Conservation (phyloP, 1,140 invertebrate genomes). For the Hycleus phaleratus region DNA sequence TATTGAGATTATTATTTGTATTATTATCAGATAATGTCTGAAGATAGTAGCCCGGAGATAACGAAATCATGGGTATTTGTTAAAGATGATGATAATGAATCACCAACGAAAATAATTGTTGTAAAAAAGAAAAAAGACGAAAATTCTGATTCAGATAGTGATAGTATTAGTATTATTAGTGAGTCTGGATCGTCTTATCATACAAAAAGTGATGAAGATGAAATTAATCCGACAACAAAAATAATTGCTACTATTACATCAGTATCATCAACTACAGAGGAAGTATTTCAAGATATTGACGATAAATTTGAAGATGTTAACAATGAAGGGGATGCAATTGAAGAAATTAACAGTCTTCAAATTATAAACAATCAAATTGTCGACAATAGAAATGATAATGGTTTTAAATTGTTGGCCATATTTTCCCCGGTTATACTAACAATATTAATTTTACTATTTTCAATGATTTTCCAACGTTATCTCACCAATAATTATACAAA, state of each 20-base stretch:
- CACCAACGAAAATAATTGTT: too few relatives aligned
- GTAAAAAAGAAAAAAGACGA: too few relatives aligned
- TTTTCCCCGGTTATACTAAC: too few relatives aligned
- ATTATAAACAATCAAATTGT: not conserved
- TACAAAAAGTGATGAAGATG: not conserved
- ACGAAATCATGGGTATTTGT: slow-evolving; percentile 8
- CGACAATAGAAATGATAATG: too few relatives aligned
- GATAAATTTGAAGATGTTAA: too few relatives aligned
- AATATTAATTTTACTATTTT: too few relatives aligned
- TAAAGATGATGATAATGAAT: not conserved
- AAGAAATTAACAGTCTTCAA: not conserved
- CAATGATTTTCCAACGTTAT: too few relatives aligned
- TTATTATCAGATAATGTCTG: not conserved
- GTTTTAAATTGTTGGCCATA: too few relatives aligned
- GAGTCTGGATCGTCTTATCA: slow-evolving; percentile 2
- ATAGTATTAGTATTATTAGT: slow-evolving; percentile 18
- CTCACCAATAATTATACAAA: too few relatives aligned
- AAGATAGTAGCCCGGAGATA: not conserved
- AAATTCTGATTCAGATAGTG: slow-evolving; percentile 11
- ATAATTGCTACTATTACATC: not conserved
- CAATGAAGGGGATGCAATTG: not conserved
- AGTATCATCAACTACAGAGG: not conserved
- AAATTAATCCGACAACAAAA: not conserved
- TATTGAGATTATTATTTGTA: too few relatives aligned
- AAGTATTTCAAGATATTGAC: not conserved